Evolutionary conservation across 2,888 invertebrate species (phyloP).

Genomic region (Steromphala cineraria): DNA sequence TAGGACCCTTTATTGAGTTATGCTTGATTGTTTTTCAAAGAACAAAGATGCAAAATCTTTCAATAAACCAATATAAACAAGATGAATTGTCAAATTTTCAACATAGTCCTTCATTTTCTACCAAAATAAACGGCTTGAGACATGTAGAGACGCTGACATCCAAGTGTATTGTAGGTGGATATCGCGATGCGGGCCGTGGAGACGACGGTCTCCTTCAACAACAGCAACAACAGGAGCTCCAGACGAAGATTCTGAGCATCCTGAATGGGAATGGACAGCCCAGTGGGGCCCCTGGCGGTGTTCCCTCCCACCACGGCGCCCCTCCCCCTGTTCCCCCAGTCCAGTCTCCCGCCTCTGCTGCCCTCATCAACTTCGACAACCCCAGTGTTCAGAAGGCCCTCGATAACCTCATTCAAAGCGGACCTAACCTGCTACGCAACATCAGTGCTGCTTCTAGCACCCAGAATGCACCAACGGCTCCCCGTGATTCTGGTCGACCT

Average conservation of each 20-base stretch:
- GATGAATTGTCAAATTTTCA: no score
- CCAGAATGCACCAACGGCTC: not conserved
- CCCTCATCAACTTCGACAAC: conserved; percentile 75
- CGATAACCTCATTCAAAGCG: conserved; percentile 76
- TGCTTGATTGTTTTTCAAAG: no score
- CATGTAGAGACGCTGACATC: not conserved
- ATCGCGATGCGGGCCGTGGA: not conserved
- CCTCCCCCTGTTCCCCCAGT: conserved; percentile 17
- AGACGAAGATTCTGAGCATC: conserved; percentile 87
- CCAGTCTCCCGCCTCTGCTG: conserved; percentile 7
- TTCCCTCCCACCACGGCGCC: not conserved
- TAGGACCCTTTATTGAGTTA: no score
- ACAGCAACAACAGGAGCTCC: conserved; percentile 80
- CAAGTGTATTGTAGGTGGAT: conserved; percentile 4
- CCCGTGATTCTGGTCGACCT: not conserved
- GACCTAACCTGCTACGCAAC: conserved; percentile 74
- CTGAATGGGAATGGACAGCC: conserved; percentile 71
- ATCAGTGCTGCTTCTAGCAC: conserved; percentile 36
- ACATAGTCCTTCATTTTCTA: not conserved
- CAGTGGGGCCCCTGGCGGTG: conserved; percentile 17
- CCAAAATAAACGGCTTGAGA: not conserved
- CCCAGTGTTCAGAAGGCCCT: conserved; percentile 76
- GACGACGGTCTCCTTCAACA: not conserved
- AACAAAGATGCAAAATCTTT: no score
- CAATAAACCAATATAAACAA: no score